phyloP scores from a whole-genome alignment of 2,888 invertebrate species.

The Drosophila falleni region DNA sequence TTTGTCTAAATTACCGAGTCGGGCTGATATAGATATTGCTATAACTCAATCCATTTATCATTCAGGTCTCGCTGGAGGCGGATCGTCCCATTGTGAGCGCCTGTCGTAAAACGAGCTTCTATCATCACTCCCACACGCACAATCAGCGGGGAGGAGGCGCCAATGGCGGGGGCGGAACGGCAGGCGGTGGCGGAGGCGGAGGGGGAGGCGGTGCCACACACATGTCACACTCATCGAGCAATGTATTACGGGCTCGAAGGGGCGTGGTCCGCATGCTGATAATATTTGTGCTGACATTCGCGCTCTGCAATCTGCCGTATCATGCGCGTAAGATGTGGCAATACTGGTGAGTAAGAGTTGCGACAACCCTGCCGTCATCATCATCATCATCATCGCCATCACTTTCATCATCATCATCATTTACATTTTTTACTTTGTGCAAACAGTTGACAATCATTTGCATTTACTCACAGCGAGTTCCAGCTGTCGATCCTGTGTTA shows the following conservation, averaged over 20 bases:
- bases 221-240: constrained; percentile 90
- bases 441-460: constrained; percentile 56
- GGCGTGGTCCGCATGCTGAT: constrained; percentile 96
- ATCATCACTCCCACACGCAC: constrained; percentile 81
- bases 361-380: constrained; percentile 8
- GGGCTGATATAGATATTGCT: constrained; percentile 17
- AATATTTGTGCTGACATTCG: constrained; percentile 94
- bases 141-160: constrained; percentile 80
- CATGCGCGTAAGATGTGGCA: constrained; percentile 96
- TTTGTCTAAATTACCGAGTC: neutral
- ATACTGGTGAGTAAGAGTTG: constrained; percentile 88
- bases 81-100: constrained; percentile 85
- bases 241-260: constrained; percentile 91
- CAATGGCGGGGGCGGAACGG: constrained; percentile 33
- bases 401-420: neutral
- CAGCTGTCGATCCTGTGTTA: constrained; percentile 33
- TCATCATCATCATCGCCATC: constrained; percentile 10
- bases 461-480: constrained; percentile 22
- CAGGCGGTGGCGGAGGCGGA: constrained; percentile 62
- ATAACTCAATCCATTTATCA: constrained; percentile 35
- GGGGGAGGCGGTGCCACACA: constrained; percentile 85
- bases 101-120: constrained; percentile 84
- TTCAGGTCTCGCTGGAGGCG: constrained; percentile 85
- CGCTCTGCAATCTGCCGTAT: constrained; percentile 95
- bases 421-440: constrained; percentile 23